Evolutionary conservation across 1,140 invertebrate species (phyloP), one percentile per base, ranked within the genome.

Genomic region (Leptopilina boulardi): DNA sequence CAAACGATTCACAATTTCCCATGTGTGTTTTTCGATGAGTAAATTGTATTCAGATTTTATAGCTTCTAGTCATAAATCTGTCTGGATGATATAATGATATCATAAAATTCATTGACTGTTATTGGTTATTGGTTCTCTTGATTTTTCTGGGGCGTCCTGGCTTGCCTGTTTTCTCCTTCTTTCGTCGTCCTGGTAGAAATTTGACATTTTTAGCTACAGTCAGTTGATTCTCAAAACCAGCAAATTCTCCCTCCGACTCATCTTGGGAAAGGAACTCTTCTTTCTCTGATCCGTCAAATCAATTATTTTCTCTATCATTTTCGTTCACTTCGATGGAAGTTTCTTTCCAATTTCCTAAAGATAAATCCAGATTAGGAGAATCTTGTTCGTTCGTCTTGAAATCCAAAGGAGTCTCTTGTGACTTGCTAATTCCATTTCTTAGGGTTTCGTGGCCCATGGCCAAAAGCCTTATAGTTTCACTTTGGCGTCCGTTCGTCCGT

Each of bases 41-140:
- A 74, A 73, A 10, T 77, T 34, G 15, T 44, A 66, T 56, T 81
- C 79, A 2, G 47, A 59, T n/a, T 76, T 47, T 72, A 80, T 78
- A n/a, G 76, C 75, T 10, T 54, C n/a, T 77, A 80, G 73, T 77
- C 79, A 80, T 70, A 23, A 15, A 3, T 80, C n/a, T 56, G 13
- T 79, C 78, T 13, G 30, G 10, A 13, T 71, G 30, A 5, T 71
- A 21, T n/a, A n/a, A n/a, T n/a, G 9, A n/a, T 26, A n/a, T n/a
- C n/a, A n/a, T 23, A 66, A 21, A 34, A n/a, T n/a, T 79, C 30
- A 21, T 23, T 6, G 0, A 59, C 5, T 3, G 73, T 70, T 34
- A 38, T 30, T 8, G 78, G 41, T 66, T 74, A 11, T 9, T 42
- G 19, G 6, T 78, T 72, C 34, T n/a, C 4, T 47, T 13, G 42